phyloP scores from a whole-genome alignment of 2,888 invertebrate genomes.

The Scotopteryx bipunctaria region DNA sequence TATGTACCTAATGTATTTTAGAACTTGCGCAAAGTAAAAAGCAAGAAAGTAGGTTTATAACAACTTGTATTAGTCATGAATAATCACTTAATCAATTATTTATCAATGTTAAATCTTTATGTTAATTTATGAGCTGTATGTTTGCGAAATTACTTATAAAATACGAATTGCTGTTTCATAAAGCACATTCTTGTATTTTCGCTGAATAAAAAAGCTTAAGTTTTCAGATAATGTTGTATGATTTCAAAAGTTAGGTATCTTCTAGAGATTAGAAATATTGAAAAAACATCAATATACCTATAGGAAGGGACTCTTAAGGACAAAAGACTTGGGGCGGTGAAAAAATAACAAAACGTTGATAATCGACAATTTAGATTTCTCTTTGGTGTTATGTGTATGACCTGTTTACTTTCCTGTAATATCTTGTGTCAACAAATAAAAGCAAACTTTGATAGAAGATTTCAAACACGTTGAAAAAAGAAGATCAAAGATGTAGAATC shows the following conservation, averaged over 20 bases:
- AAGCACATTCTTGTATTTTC: constrained; percentile 35
- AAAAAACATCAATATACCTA: too few species aligned
- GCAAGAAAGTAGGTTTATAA: too few species aligned
- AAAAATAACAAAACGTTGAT: too few species aligned
- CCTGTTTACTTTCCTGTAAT: constrained; percentile 8
- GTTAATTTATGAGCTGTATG: constrained; percentile 9
- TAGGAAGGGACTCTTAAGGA: too few species aligned
- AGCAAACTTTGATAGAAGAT: constrained; percentile 42
- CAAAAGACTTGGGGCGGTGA: too few species aligned
- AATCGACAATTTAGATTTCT: constrained; percentile 1
- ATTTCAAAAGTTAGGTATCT: constrained; percentile 2
- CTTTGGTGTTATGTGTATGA: background rate
- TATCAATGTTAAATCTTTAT: constrained; percentile 20
- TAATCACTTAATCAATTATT: constrained; percentile 19
- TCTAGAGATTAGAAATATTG: too few species aligned
- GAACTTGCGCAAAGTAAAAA: background rate
- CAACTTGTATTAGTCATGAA: too few species aligned
- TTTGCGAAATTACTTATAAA: constrained; percentile 15
- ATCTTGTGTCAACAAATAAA: constrained; percentile 20
- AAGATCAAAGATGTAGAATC: constrained; percentile 66
- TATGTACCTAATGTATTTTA: too few species aligned
- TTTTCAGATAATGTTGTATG: constrained; percentile 18
- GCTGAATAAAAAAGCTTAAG: constrained; percentile 45
- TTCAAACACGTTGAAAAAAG: constrained; percentile 62
- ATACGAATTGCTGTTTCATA: constrained; percentile 10